Evolutionary conservation across 2,797 vertebrate species (phyloP), one percentile per base, ranked within the genome.

Genomic region (Cetoscarus ocellatus): DNA sequence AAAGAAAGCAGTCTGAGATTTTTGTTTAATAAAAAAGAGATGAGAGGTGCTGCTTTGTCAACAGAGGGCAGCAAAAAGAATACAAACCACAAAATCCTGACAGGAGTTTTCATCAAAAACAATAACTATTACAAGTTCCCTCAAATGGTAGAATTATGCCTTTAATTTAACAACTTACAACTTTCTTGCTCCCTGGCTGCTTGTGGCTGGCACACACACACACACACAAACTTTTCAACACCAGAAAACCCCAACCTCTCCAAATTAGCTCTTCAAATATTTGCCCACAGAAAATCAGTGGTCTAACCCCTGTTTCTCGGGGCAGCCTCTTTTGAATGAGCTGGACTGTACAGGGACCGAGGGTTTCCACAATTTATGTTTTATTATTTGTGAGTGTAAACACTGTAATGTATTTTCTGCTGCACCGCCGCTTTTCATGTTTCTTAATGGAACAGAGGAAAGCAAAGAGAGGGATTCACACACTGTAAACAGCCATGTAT

Each of bases 211-310:
- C 73, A 43, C 53, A 61, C 66, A 67, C 49, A 50, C 44, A 71
- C 71, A 76, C 61, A 65, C 67, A 70, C 56, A 77, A 40, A 70
- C 57, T 60, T 66, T 75, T 79, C 70, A 88, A 90, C 83, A 86
- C 79, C 86, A 89, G 87, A 70, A 88, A 93, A 88, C 83, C 82
- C 38, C 65, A 89, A 70, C 73, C 86, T 85, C 82, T 93, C 93
- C 75, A 88, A 95, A 95, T 95, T 95, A 95, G 94, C 93, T 95
- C 88, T 83, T 92, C 91, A 95, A 95, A 95, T 95, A 95, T 95
- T 95, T 95, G 86, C 93, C 88, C 50, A 83, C 83, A 82, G 82
- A 94, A 91, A 94, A 89, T 87, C 91, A 75, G 93, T 82, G 93
- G 92, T 92, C 92, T 92, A 82, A 82, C 83, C 86, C 82, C 88